phyloP scores from a whole-genome alignment of 2,113 vertebrate species.

The Lasiurus borealis region DNA sequence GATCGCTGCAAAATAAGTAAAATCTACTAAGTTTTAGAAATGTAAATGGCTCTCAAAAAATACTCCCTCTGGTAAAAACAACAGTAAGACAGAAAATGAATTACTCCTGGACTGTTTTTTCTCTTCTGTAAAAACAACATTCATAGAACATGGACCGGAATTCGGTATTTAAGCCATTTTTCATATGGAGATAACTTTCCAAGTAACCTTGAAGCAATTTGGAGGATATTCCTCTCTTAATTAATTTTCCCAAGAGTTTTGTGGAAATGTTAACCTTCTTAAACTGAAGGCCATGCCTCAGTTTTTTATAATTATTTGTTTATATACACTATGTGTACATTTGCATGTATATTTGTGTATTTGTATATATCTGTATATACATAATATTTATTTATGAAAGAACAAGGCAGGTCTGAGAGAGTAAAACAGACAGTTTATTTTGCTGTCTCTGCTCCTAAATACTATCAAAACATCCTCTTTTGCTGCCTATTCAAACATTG shows the following conservation, averaged over 20 bases:
- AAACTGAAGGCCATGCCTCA: neutral
- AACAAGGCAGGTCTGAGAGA: conserved; percentile 6
- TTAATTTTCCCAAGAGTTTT: conserved; percentile 67
- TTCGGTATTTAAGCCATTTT: conserved; percentile 54
- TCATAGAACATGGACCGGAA: conserved; percentile 46
- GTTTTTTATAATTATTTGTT: conserved; percentile 18
- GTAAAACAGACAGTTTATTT: conserved; percentile 57
- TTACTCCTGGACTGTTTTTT: neutral
- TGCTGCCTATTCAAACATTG: conserved; percentile 66
- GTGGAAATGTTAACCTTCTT: conserved; percentile 58
- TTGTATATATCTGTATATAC: neutral
- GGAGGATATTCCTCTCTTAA: neutral
- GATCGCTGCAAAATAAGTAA: neutral
- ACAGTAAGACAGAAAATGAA: neutral
- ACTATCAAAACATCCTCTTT: conserved; percentile 69
- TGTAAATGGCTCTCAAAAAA: conserved; percentile 2
- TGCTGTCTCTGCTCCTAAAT: neutral
- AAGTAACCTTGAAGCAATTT: conserved; percentile 52
- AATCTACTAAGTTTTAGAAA: conserved; percentile 51
- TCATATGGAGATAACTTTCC: conserved; percentile 41
- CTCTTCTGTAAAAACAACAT: conserved; percentile 47
- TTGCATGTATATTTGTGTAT: neutral
- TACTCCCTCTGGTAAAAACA: conserved; percentile 54
- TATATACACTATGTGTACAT: neutral
- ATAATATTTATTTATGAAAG: conserved; percentile 57